A percentile compares a stretch with the other conserved stretches of the same genome.
phyloP scores from a whole-genome alignment of 1,140 invertebrate species.

The Bombus vancouverensis region DNA sequence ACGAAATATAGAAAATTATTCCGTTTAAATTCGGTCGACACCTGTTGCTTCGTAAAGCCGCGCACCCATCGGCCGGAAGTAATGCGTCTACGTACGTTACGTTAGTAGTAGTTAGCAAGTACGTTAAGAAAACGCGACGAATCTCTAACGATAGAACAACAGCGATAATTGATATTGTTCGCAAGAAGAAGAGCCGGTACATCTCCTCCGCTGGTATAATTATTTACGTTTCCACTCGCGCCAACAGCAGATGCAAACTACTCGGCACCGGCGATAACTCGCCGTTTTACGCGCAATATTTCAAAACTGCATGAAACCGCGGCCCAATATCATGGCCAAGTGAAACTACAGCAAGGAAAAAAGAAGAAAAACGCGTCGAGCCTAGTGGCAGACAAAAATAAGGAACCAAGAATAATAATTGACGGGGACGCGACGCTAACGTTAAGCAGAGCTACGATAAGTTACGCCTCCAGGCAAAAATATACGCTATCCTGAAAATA shows the following conservation, averaged over 20 bases:
- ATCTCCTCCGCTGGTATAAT: neutral
- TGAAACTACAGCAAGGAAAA: neutral
- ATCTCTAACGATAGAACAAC: neutral
- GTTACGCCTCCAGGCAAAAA: slow-evolving; percentile 57
- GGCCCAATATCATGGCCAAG: neutral
- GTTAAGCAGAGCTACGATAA: slow-evolving; percentile 63
- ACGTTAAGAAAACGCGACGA: neutral
- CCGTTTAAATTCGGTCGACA: neutral
- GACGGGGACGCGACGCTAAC: slow-evolving; percentile 57
- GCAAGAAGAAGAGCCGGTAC: too few species aligned
- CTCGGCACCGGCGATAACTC: neutral
- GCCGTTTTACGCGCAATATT: neutral
- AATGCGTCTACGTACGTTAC: too few species aligned
- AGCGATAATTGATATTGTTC: neutral
- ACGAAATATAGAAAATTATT: neutral
- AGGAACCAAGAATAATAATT: slow-evolving; percentile 69
- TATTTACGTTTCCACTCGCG: neutral
- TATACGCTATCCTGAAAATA: slow-evolving; percentile 64
- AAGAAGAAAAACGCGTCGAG: slow-evolving; percentile 39
- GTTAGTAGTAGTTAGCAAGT: too few species aligned
- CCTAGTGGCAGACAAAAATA: slow-evolving; percentile 58
- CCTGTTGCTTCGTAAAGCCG: slow-evolving; percentile 33
- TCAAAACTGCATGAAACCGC: neutral
- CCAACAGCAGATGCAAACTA: neutral
- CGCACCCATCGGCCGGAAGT: neutral